Evolutionary conservation across 35 echinoderm and acorn worm species (phyloP), one percentile per base, ranked within the genome.

Genomic region (Chiridota heheva): DNA sequence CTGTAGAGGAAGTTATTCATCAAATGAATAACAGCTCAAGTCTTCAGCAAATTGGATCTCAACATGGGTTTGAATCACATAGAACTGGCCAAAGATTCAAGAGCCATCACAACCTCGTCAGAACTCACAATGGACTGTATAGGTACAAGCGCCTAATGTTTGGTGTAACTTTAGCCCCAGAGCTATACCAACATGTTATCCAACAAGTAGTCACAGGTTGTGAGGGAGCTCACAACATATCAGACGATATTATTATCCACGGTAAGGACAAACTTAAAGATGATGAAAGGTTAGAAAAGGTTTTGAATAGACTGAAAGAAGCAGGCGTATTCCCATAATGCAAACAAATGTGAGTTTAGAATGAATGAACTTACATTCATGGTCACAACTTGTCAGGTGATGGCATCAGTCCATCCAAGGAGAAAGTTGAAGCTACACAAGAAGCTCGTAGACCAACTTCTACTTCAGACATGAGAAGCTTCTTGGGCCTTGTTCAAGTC

Each of bases 61-160:
- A 81, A 81, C 1, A 2, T 26, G 78, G 78, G 59, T 5, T 81
- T 81, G 37, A 58, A 81, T 15, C 60, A 66, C 46, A 81, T 63
- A 18, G 36, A 63, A 24, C 44, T 73, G n/a, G 42, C 45, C 2
- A 60, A 46, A 42, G 41, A 64, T 17, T 65, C 58, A 26, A 17
- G 60, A 29, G 35, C 55, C 3, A 81, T 81, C 3, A 80, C 76
- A n/a, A 81, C 77, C 8, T 81, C n/a, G n/a, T 58, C 53, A 59
- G 58, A 2, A 78, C 74, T 1, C 74, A 78, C 22, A 1, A 1
- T 56, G 74, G 74, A 15, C 22, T 78, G 17, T 78, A 5, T 56
- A 7, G 40, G 13, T 85, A 66, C 39, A 81, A 63, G 58, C 2
- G 77, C 12, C 38, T 81, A 5, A 81, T 81, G 77, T 81, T 81